Base-by-base conservation (phyloP, 2,888 invertebrate species). In the Oasisia sp. region DNA sequence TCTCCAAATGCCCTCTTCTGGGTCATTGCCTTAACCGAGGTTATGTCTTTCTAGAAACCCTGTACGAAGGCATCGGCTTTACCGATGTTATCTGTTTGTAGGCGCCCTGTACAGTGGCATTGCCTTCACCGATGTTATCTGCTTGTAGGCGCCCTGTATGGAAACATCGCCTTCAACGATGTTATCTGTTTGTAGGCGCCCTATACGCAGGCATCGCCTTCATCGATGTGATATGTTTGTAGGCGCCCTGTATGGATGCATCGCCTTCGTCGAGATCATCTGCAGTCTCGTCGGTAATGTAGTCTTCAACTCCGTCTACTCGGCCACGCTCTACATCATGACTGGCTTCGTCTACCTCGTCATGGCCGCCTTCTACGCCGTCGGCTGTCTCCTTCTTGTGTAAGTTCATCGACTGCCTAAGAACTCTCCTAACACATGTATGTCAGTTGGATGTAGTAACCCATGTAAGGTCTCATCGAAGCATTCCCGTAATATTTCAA, bases 171-270 rank as follows among this genome's bases (percentile, higher is more conserved):
- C 3, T 32, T 32, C 1, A 2, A 1, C 32, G 32, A n/a, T 2
- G 12, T 91, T 27, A 19, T 32, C 32, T 91, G 0, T 11, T 91
- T 91, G 5, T 74, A 93, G 92, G 93, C 4, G 50, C 91, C 44
- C 89, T 92, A 44, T 93, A 93, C 56, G 93, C 92, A 14, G 92
- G 92, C 32, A 56, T 92, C 12, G 91, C 32, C 27, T 32, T 1
- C 32, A 32, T n/a, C n/a, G 91, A 32, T 4, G 14, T 91, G 0
- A 8, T n/a, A 11, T 92, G 12, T 14, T 89, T 89, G 14, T 90
- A 93, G 93, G 93, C 12, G 56, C 92, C 45, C 89, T 93, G 91
- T 93, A 93, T 50, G 93, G 93, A 11, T 92, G 92, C 32, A 89
- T 93, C n/a, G 93, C 93, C 27, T 93, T 56, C 44, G 50, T 89